Conservation (phyloP, 64 coral and sea anemone species). For the Stylophora pistillata region DNA sequence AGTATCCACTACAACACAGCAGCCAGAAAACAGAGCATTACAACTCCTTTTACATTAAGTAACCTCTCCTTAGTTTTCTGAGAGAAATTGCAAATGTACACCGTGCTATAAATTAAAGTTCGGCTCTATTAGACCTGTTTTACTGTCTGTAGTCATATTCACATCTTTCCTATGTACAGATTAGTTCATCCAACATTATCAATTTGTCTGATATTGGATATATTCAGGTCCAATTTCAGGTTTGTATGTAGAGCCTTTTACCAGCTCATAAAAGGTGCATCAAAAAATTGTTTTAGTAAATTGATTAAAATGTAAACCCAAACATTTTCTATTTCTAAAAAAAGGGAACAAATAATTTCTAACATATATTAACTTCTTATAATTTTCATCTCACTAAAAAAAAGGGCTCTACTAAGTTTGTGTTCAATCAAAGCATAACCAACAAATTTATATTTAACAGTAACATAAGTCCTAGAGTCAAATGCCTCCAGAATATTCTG, state of each 20-base stretch:
- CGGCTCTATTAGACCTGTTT: neutral
- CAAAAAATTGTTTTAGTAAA: neutral
- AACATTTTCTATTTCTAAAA: neutral
- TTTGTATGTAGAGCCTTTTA: neutral
- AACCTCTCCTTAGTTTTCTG: neutral
- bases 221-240: neutral
- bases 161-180: conserved; percentile 30
- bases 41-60: conserved; percentile 17
- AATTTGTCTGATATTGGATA: neutral
- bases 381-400: neutral
- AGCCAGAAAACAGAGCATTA: conserved; percentile 33
- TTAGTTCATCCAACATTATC: neutral
- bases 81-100: conserved; percentile 38
- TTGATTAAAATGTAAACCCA: neutral
- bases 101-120: conserved; percentile 23
- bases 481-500: neutral
- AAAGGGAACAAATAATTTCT: neutral
- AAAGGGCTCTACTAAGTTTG: neutral
- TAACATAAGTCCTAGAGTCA: neutral
- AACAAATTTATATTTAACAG: neutral
- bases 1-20: conserved; percentile 14
- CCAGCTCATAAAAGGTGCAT: too few relatives aligned
- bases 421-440: too few relatives aligned
- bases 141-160: neutral
- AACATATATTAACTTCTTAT: neutral